Base-by-base conservation (phyloP, 1,140 invertebrate species). In the Idris sp. region DNA sequence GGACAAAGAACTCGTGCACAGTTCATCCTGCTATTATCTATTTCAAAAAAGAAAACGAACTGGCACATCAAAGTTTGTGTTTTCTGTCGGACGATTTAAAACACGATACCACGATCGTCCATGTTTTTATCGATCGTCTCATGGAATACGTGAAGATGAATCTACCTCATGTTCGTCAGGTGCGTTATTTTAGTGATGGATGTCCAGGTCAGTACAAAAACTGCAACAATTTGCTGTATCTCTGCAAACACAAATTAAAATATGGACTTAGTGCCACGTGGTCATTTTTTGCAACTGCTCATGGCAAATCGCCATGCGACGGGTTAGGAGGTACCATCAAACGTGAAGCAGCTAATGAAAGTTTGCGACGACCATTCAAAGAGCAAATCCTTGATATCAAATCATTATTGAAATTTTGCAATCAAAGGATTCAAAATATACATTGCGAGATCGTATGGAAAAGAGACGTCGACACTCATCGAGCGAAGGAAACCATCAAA, bases 151-250 rank as follows among this genome's bases (percentile, higher is more conserved):
- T 64, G 0, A 35, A 64, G 36, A 36, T 0, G 7, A 35, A 64
- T 14, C 4, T 35, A 18, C 48, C 61, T 26, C 28, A 53, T 28
- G 30, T 64, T 35, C 18, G 15, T n/a, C 10, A 15, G n/a, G 19
- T 53, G 4, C 38, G 11, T 44, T 64, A 53, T 53, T 44, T 53
- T n/a, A 53, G 38, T 25, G 48, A 64, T 53, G 61, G 61, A 44
- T 64, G 61, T 13, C 38, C 61, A 6, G 58, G 59, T 0, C 59
- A 64, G 5, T 53, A 53, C 15, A 62, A 64, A 53, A 64, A 53
- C 38, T 64, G 48, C 31, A 35, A 64, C 5, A 64, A 44, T 11
- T 44, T 64, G 4, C 7, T 64, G 13, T 22, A 36, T 41, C 13
- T 64, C 1, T 64, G 48, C 19, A 7, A 64, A 35, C 31, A 64